Conservation (phyloP, 2,797 vertebrate genomes). For the Urophycis tenuis region DNA sequence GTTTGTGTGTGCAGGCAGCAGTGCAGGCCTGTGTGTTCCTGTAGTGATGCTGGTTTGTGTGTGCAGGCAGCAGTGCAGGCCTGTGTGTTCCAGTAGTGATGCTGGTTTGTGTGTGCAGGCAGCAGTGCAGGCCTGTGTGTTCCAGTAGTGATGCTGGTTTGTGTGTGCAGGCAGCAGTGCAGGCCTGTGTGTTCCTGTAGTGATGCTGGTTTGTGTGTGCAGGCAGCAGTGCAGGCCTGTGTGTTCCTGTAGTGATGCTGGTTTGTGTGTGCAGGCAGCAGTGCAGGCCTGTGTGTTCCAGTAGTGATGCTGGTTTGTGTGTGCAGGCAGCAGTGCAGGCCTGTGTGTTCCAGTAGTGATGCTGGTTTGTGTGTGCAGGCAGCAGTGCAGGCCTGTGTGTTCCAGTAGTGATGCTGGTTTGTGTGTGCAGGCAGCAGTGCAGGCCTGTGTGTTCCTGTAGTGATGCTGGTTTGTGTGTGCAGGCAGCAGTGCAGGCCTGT, state of each 20-base stretch:
- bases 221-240: conserved; percentile 90
- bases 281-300: conserved; percentile 93
- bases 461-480: conserved; percentile 38
- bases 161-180: conserved; percentile 80
- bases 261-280: conserved; percentile 74
- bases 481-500: conserved; percentile 90
- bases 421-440: conserved; percentile 80
- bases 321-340: conserved; percentile 89
- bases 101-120: conserved; percentile 65
- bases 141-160: conserved; percentile 73
- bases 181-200: conserved; percentile 95
- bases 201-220: conserved; percentile 38
- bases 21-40: conserved; percentile 93
- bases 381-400: conserved; percentile 91
- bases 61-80: conserved; percentile 89
- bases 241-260: conserved; percentile 83
- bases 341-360: conserved; percentile 87
- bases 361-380: conserved; percentile 65
- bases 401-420: conserved; percentile 73
- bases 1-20: conserved; percentile 74
- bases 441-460: conserved; percentile 95
- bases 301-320: conserved; percentile 57
- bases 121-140: conserved; percentile 91
- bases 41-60: conserved; percentile 57
- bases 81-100: conserved; percentile 87